Evolutionary conservation across 2,113 vertebrate genomes (phyloP).

Genomic region (Butorides virescens): DNA sequence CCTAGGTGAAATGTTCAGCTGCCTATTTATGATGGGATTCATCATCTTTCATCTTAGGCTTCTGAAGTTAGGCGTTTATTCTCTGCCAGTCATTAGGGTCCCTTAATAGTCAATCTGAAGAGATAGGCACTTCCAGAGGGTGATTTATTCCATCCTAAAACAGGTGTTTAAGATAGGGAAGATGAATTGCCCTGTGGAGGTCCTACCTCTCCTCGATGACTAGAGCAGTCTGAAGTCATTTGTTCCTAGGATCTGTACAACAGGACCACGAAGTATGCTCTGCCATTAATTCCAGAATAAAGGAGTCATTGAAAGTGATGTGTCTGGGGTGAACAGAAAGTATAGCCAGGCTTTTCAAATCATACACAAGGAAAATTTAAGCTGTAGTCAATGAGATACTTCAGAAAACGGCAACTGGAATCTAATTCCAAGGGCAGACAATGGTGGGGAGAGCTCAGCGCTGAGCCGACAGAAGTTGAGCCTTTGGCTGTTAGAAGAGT

Average conservation of each 20-base stretch:
- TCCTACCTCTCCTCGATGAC: background rate
- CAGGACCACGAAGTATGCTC: background rate
- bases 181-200: slow-evolving; percentile 13
- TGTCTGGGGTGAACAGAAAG: slow-evolving; percentile 22
- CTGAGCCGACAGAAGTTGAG: slow-evolving; percentile 14
- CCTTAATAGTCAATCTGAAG: background rate
- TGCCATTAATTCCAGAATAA: slow-evolving; percentile 44
- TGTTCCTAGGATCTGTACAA: slow-evolving; percentile 34
- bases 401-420: slow-evolving; percentile 38
- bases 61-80: background rate
- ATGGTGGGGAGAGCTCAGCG: background rate
- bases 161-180: background rate
- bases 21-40: background rate
- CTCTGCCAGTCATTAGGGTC: background rate
- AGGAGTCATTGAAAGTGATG: slow-evolving; percentile 27
- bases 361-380: slow-evolving; percentile 32
- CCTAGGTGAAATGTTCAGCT: background rate
- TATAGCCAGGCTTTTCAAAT: slow-evolving; percentile 55
- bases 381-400: slow-evolving; percentile 44
- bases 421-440: slow-evolving; percentile 41
- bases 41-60: background rate
- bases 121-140: background rate
- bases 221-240: slow-evolving; percentile 31
- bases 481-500: background rate
- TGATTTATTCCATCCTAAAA: slow-evolving; percentile 6